Evolutionary conservation across 2,113 vertebrate genomes (phyloP).

Genomic region (Corapipo altera): DNA sequence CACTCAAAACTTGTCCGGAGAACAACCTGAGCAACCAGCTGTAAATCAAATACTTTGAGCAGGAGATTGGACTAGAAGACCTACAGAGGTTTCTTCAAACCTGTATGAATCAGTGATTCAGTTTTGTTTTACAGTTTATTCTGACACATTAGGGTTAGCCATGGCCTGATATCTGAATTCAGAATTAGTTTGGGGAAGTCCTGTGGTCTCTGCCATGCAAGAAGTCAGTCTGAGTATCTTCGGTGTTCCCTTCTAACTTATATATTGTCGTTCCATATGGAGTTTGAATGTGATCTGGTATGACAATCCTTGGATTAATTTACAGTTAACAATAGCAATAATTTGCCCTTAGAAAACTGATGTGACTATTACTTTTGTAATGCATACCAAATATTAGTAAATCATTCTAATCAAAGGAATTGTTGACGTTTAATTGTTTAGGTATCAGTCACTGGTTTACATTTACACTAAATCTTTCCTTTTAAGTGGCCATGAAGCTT

Average conservation of each 20-base stretch:
- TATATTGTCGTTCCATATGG: background rate
- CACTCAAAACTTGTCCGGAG: background rate
- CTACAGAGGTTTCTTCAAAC: background rate
- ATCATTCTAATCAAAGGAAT: background rate
- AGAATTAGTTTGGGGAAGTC: background rate
- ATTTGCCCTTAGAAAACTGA: background rate
- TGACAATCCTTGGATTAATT: background rate
- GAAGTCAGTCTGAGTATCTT: background rate
- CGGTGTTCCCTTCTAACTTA: background rate
- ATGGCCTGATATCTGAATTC: background rate
- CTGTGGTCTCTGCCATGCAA: background rate
- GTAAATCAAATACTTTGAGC: background rate
- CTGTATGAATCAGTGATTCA: background rate
- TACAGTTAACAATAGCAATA: background rate
- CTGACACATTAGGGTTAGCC: background rate
- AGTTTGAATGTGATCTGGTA: background rate
- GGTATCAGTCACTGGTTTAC: background rate
- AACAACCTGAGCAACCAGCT: background rate
- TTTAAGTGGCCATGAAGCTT: background rate
- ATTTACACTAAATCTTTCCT: background rate
- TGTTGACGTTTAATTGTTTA: background rate
- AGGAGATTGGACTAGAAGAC: background rate
- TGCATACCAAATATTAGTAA: background rate
- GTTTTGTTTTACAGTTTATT: background rate
- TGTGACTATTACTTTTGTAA: background rate